phyloP scores from a whole-genome alignment of 2,888 invertebrate genomes.

The Mystacides longicornis region DNA sequence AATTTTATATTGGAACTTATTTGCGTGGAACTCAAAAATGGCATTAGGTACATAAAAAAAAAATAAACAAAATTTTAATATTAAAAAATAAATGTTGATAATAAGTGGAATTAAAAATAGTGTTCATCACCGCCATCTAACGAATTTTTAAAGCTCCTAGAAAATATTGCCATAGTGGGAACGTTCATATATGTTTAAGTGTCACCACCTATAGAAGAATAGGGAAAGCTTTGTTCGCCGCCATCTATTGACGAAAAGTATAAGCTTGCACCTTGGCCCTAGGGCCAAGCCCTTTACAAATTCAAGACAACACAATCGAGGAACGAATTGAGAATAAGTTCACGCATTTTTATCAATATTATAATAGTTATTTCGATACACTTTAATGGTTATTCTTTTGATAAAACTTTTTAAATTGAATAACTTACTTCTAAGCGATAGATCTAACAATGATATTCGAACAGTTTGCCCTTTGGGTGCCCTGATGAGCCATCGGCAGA shows the following conservation, averaged over 20 bases:
- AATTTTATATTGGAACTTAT: too few species aligned
- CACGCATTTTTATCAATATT: too few species aligned
- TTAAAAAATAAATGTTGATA: background rate
- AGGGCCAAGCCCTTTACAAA: too few species aligned
- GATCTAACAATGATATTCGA: conserved; percentile 58
- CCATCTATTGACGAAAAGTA: background rate
- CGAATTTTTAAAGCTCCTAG: background rate
- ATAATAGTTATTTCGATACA: too few species aligned
- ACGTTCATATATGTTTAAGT: too few species aligned
- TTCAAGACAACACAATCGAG: too few species aligned
- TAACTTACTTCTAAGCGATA: conserved; percentile 58
- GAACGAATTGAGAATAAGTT: background rate
- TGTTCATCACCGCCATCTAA: background rate
- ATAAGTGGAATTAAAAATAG: background rate
- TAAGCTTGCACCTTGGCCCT: too few species aligned
- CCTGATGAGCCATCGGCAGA: conserved; percentile 60
- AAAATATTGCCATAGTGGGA: background rate
- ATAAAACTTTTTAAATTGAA: too few species aligned
- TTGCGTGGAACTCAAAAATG: too few species aligned
- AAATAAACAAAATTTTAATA: background rate
- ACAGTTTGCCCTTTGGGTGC: conserved; percentile 57
- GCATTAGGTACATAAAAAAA: too few species aligned
- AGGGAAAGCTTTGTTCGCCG: background rate
- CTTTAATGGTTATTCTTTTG: background rate
- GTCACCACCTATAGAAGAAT: background rate